Conservation (phyloP, 2,113 vertebrate species). For the Melanocharis versteri region DNA sequence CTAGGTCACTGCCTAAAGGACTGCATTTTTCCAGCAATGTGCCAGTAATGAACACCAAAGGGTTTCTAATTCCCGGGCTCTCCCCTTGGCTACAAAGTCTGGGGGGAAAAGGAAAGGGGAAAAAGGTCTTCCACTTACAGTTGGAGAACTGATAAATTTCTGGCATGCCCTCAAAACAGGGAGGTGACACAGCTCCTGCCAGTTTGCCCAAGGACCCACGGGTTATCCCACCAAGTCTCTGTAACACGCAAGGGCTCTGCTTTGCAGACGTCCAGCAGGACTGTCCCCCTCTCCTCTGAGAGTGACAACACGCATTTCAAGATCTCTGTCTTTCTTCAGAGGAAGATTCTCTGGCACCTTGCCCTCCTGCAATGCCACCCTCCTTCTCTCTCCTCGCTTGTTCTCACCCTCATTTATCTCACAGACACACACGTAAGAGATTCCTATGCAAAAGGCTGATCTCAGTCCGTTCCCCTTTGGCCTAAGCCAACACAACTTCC, state of each 20-base stretch:
- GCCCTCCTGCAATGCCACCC: neutral
- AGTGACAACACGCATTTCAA: neutral
- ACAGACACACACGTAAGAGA: neutral
- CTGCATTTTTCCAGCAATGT: neutral
- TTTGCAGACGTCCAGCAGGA: neutral
- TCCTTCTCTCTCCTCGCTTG: neutral
- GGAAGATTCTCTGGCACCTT: neutral
- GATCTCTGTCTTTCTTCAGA: neutral
- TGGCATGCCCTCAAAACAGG: neutral
- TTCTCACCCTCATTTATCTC: neutral
- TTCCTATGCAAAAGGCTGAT: neutral
- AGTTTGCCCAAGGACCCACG: neutral
- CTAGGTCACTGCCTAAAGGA: neutral
- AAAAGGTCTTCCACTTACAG: neutral
- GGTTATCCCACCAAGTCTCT: neutral
- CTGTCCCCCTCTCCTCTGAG: neutral
- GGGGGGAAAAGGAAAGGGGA: neutral
- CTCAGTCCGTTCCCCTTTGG: neutral
- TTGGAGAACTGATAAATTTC: neutral
- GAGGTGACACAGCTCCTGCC: neutral
- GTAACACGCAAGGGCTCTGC: neutral
- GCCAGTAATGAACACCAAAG: neutral
- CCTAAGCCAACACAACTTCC: neutral
- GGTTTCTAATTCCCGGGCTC: neutral
- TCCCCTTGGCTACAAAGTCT: fast-evolving